phyloP scores from a whole-genome alignment of 2,797 vertebrate species.

The Adelosebastes latens region DNA sequence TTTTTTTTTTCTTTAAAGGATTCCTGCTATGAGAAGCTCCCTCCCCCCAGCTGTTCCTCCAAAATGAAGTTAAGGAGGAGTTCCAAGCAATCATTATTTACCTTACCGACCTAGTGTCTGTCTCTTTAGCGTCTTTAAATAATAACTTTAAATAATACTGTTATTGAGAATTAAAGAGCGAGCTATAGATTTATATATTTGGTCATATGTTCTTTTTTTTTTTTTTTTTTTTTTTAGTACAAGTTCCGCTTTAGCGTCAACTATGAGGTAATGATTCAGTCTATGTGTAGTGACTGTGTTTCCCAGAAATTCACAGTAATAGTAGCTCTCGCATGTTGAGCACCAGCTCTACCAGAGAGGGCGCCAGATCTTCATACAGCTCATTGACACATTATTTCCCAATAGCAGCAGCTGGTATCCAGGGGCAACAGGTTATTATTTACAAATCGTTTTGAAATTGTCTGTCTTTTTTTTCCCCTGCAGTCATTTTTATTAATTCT shows the following conservation, averaged over 20 bases:
- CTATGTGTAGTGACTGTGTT: conserved; percentile 37
- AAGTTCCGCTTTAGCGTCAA: conserved; percentile 1
- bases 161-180: neutral
- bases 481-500: neutral
- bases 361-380: conserved; percentile 31
- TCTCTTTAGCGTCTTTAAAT: neutral
- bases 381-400: conserved; percentile 11
- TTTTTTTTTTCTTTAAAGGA: conserved; percentile 63
- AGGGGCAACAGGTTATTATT: conserved; percentile 21
- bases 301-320: conserved; percentile 62
- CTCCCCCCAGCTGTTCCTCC: conserved; percentile 49
- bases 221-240: neutral
- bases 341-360: conserved; percentile 30
- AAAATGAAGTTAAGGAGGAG: conserved; percentile 56
- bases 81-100: conserved; percentile 59
- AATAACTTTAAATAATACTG: neutral
- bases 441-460: neutral
- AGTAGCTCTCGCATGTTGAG: neutral
- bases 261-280: conserved; percentile 46
- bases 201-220: neutral
- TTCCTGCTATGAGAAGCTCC: conserved; percentile 83
- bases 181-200: rapidly evolving
- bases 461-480: neutral
- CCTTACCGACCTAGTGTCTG: neutral
- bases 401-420: conserved; percentile 35